Evolutionary conservation across 2,797 vertebrate species (phyloP), one percentile per base, ranked within the genome.

Genomic region (Lagocephalus sceleratus): DNA sequence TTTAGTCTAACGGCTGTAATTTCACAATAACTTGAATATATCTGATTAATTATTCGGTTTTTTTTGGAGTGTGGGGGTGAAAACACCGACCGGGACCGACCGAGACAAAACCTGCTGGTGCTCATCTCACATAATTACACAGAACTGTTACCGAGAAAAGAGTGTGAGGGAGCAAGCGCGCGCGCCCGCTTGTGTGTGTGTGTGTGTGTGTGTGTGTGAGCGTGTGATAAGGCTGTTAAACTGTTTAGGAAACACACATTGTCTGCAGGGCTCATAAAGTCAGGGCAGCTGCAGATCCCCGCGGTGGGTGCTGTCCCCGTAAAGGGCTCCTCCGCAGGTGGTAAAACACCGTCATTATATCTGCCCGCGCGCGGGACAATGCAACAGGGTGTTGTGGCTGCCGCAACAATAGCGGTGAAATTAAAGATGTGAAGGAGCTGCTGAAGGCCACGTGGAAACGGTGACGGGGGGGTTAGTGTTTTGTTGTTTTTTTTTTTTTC

Each of bases 361-460:
- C 32, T 2, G 54, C 61, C 67, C 62, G 61, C 65, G 62, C 67
- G 63, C 64, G 47, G 68, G 54, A 85, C 77, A 83, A 84, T 80
- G 39, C 71, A 76, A 54, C 66, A 71, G 76, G 72, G 71, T 75
- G 71, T 75, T 63, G 54, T 73, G 74, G 73, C 64, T 39, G 20
- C 55, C 6, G n/a, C 66, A 54, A 86, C 83, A 85, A 87, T 81
- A 47, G 72, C 43, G 50, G 55, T 78, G 85, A 85, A 87, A 85
- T 81, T 29, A 86, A 86, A 85, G 81, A 79, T 73, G 79, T 66
- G 63, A 81, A 57, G 58, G 50, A 60, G 59, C 53, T 48, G 55
- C 49, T 56, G 44, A 53, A 74, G 66, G 62, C 61, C 17, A 10
- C 38, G 67, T 60, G 61, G 60, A 78, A 51, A 69, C 51, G 10